These are phyloP conservation scores for Mormyrus hasselquistii DNA, from an alignment of 2,797 vertebrate genomes.

Conservation along the genomic window DNA sequence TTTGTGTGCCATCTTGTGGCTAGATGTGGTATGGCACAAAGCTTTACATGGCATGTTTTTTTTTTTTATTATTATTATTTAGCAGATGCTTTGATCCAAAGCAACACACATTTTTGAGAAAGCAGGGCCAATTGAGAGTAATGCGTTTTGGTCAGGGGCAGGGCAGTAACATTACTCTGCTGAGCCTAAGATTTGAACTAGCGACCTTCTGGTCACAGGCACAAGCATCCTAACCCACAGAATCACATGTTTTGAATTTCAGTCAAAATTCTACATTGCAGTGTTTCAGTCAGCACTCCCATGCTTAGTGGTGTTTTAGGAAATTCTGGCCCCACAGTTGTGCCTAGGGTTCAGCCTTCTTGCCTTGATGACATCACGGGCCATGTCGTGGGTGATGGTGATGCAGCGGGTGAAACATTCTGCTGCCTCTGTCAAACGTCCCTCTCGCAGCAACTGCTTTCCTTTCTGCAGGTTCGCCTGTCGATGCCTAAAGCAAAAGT, in stretches of 20 bases:
- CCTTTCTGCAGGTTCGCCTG: slow-evolving; percentile 82
- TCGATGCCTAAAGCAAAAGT: slow-evolving; percentile 65
- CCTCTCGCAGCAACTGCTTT: slow-evolving; percentile 82
- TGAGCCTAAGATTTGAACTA: not conserved
- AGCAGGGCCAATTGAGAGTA: not conserved
- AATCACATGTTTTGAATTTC: not conserved
- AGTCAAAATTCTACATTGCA: not conserved
- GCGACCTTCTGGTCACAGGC: not conserved
- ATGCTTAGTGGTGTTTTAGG: not conserved
- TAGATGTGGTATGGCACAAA: not conserved
- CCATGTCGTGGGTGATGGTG: slow-evolving; percentile 87
- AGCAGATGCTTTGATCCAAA: not conserved
- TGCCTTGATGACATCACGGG: slow-evolving; percentile 87
- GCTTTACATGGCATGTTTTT: not conserved
- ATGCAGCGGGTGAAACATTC: slow-evolving; percentile 86
- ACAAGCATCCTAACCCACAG: not conserved
- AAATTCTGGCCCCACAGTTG: not conserved
- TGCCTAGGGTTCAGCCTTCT: slow-evolving; percentile 11
- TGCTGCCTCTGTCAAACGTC: slow-evolving; percentile 80
- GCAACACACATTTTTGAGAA: not conserved
- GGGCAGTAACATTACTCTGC: not conserved
- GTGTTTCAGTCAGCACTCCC: not conserved
- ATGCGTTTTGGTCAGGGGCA: not conserved
- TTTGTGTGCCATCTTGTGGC: not conserved
- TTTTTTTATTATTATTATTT: not conserved